Conservation (phyloP, 2,888 invertebrate species). For the Pedicia rivosa region DNA sequence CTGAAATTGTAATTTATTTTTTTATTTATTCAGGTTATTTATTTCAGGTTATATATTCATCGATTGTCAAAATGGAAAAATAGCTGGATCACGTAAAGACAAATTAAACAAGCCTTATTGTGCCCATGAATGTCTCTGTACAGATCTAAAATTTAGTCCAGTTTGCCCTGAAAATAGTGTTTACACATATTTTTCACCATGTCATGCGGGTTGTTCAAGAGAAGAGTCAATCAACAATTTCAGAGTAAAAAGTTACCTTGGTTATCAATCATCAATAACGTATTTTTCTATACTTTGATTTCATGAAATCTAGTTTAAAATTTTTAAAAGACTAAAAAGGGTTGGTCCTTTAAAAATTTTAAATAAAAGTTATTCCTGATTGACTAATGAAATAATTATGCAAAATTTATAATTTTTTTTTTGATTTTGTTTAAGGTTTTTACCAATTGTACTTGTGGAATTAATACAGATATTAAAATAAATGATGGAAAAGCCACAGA, state of each 20-base stretch:
- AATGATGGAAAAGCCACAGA: conserved; percentile 25
- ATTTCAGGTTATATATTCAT: conserved; percentile 27
- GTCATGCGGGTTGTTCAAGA: conserved; percentile 50
- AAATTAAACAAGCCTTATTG: conserved; percentile 34
- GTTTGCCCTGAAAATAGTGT: conserved; percentile 39
- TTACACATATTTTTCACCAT: conserved; percentile 51
- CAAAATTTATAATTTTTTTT: conserved; percentile 4
- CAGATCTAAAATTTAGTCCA: conserved; percentile 37
- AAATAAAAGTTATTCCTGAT: too few relatives aligned
- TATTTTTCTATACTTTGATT: too few relatives aligned
- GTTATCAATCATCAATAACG: conserved; percentile 1
- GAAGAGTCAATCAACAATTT: conserved; percentile 30
- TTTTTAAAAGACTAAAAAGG: too few relatives aligned
- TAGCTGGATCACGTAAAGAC: conserved; percentile 32
- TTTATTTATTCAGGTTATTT: too few relatives aligned
- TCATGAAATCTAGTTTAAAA: too few relatives aligned
- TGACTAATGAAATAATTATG: background rate
- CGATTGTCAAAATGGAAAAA: conserved; percentile 31
- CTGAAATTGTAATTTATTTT: background rate
- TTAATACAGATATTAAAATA: conserved; percentile 15
- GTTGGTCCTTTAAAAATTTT: too few relatives aligned
- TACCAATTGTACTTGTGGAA: conserved; percentile 35
- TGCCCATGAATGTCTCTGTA: conserved; percentile 38
- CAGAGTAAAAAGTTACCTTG: conserved; percentile 16
- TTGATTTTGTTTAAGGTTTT: conserved; percentile 31